phyloP scores from a whole-genome alignment of 2,113 vertebrate species.

The Dromiciops gliroides region DNA sequence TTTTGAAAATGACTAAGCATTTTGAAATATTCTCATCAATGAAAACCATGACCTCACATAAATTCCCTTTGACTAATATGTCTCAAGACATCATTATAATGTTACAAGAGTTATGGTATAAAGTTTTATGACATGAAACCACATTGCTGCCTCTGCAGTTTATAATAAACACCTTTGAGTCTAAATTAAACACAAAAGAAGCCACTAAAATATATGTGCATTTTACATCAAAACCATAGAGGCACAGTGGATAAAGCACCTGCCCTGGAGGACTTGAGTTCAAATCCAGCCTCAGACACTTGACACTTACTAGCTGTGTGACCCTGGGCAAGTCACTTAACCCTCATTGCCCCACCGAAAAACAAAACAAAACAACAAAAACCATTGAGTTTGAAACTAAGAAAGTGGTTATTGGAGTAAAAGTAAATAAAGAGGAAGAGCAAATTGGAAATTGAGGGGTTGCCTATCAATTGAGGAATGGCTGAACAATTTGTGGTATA shows the following conservation, averaged over 20 bases:
- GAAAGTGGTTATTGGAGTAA: neutral
- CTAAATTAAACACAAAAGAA: slow-evolving; percentile 32
- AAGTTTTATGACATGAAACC: slow-evolving; percentile 58
- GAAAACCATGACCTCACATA: slow-evolving; percentile 36
- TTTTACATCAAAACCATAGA: neutral
- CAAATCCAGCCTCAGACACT: no score
- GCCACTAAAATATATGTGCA: neutral
- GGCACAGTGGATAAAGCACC: no score
- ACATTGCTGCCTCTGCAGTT: slow-evolving; percentile 46
- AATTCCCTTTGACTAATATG: slow-evolving; percentile 18
- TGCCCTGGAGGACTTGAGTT: no score
- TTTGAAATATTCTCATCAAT: slow-evolving; percentile 37
- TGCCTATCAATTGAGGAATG: no score
- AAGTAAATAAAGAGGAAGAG: neutral
- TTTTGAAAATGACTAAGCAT: slow-evolving; percentile 22
- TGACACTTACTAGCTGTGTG: no score
- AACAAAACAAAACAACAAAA: no score
- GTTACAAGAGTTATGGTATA: slow-evolving; percentile 65
- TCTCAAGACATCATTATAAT: slow-evolving; percentile 51
- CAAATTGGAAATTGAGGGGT: no score
- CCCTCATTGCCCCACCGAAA: no score
- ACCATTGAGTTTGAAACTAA: slow-evolving; percentile 19
- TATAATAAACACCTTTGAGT: slow-evolving; percentile 54
- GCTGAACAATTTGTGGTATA: no score
- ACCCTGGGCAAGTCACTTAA: no score